Evolutionary conservation across 2,113 vertebrate genomes (phyloP).

Genomic region (Jacana jacana): DNA sequence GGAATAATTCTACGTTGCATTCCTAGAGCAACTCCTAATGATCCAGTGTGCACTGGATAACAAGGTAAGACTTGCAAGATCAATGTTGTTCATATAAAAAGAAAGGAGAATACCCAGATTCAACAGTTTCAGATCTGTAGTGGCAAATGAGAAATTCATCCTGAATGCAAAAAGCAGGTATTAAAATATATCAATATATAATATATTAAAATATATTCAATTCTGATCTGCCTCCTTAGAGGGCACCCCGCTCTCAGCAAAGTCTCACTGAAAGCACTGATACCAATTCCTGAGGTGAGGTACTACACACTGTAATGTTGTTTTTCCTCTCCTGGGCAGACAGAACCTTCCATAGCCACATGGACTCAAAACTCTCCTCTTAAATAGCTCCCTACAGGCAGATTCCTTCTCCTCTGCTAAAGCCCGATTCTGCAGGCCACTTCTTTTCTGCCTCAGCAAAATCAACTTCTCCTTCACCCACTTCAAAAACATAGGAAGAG

Average conservation of each 20-base stretch:
- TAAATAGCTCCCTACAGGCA: background rate
- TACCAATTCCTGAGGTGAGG: background rate
- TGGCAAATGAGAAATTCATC: background rate
- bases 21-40: background rate
- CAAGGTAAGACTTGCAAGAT: background rate
- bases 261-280: background rate
- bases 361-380: background rate
- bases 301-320: accelerated
- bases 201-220: background rate
- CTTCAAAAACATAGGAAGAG: background rate
- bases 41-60: background rate
- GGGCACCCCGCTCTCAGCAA: background rate
- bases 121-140: background rate
- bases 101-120: background rate
- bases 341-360: background rate
- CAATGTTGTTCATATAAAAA: background rate
- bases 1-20: background rate
- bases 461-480: background rate
- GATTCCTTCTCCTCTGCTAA: background rate
- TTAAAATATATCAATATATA: background rate
- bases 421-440: background rate
- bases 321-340: background rate
- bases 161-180: background rate
- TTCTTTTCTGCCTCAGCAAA: background rate
- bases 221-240: background rate